These are phyloP conservation scores for Microchrysa polita DNA, from an alignment of 2,888 invertebrate species.

Conservation along the genomic window DNA sequence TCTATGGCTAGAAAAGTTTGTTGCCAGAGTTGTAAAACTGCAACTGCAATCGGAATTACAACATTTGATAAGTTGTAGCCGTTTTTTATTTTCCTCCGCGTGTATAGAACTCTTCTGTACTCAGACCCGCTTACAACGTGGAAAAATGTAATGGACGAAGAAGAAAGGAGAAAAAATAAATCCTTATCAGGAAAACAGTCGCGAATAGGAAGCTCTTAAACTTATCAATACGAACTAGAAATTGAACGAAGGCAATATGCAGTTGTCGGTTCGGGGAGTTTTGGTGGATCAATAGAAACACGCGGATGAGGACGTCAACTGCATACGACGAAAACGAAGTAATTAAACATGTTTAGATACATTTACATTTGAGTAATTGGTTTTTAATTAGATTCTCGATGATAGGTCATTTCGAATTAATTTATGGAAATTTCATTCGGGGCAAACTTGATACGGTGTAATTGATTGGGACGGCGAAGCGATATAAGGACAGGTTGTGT, in stretches of 20 bases:
- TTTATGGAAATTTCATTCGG: conserved; percentile 21
- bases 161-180: not conserved
- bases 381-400: conserved; percentile 38
- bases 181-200: conserved; percentile 14
- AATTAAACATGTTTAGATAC: conserved; percentile 26
- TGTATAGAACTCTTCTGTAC: not conserved
- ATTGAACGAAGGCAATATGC: not conserved
- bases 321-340: not conserved
- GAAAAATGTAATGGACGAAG: too few species aligned
- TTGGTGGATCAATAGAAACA: too few species aligned
- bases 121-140: too few species aligned
- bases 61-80: conserved; percentile 29
- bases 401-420: conserved; percentile 29
- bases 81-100: conserved; percentile 9
- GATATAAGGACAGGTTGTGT: too few species aligned
- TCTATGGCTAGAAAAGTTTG: conserved; percentile 26
- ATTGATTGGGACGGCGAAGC: not conserved
- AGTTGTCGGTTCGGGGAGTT: too few species aligned
- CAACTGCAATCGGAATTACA: conserved; percentile 33
- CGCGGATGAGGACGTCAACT: not conserved
- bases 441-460: not conserved
- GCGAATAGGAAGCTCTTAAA: conserved; percentile 1
- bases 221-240: not conserved
- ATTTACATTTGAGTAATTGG: conserved; percentile 40
- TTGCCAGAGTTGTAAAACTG: conserved; percentile 26